These are phyloP conservation scores for Odontamblyopus lacepedii DNA, from an alignment of 2,797 vertebrate species.

Conservation along the genomic window DNA sequence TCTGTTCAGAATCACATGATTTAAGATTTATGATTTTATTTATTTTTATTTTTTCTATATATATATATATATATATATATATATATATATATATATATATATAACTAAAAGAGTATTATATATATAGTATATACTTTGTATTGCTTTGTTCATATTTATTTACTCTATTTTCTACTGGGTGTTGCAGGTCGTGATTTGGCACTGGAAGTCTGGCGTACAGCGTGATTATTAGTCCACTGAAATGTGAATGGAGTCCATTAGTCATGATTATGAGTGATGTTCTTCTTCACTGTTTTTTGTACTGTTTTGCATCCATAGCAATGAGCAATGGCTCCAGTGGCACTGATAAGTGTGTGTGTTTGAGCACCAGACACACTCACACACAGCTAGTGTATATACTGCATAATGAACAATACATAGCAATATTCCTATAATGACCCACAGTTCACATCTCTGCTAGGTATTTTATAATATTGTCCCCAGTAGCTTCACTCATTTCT, in stretches of 20 bases:
- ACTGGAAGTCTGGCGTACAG: slow-evolving; percentile 38
- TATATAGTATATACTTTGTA: not conserved
- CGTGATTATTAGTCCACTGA: slow-evolving; percentile 65
- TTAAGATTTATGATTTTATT: too few species aligned
- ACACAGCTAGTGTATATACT: slow-evolving; percentile 14
- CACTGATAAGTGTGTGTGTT: slow-evolving; percentile 41
- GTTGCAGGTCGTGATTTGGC: slow-evolving; percentile 76
- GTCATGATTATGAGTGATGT: slow-evolving; percentile 49
- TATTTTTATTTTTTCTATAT: too few species aligned
- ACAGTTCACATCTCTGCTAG: slow-evolving; percentile 27
- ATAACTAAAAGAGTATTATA: too few species aligned
- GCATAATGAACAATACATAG: slow-evolving; percentile 24
- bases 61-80: too few species aligned
- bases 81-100: too few species aligned
- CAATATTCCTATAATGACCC: slow-evolving; percentile 32
- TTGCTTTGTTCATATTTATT: not conserved
- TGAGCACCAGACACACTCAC: slow-evolving; percentile 23
- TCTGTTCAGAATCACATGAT: too few species aligned
- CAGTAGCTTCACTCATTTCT: slow-evolving; percentile 20
- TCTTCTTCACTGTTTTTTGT: slow-evolving; percentile 46
- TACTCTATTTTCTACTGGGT: slow-evolving; percentile 35
- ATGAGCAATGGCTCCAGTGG: slow-evolving; percentile 47
- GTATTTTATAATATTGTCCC: slow-evolving; percentile 6
- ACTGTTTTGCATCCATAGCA: slow-evolving; percentile 45
- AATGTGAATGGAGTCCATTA: slow-evolving; percentile 78